phyloP scores from a whole-genome alignment of 1,140 invertebrate genomes.

The Colletes gigas region DNA sequence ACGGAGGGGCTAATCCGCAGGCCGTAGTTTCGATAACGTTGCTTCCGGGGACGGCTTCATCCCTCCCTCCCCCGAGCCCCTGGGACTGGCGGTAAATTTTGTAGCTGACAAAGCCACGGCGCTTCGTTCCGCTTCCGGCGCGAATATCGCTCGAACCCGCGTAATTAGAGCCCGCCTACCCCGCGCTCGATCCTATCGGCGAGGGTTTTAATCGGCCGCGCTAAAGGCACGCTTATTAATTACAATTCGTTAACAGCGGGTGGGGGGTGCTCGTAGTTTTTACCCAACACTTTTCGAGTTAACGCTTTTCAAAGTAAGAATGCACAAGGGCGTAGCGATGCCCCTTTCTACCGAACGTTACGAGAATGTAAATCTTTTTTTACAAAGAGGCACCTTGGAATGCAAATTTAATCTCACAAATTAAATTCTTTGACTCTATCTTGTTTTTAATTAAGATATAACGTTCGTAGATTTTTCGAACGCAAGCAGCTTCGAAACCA shows the following conservation, averaged over 20 bases:
- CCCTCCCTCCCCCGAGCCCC: conserved; percentile 29
- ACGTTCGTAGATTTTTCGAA: too few species aligned
- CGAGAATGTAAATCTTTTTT: too few species aligned
- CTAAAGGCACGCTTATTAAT: conserved; percentile 52
- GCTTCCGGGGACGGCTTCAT: conserved; percentile 26
- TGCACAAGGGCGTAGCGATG: too few species aligned
- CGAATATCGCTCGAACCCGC: conserved; percentile 19
- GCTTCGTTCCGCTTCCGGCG: conserved; percentile 46
- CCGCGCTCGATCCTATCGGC: conserved; percentile 28
- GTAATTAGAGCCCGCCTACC: conserved; percentile 49
- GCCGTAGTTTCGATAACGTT: conserved; percentile 46
- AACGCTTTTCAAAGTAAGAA: too few species aligned
- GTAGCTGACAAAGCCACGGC: conserved; percentile 56
- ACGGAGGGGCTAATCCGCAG: conserved; percentile 50
- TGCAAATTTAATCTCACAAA: too few species aligned
- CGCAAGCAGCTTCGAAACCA: too few species aligned
- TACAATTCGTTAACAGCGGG: conserved; percentile 15
- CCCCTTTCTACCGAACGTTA: too few species aligned
- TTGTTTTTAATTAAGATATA: too few species aligned
- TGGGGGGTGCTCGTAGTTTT: neutral
- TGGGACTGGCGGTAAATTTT: conserved; percentile 57
- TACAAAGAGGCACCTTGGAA: too few species aligned
- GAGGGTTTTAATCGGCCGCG: conserved; percentile 48
- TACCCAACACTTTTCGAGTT: neutral
- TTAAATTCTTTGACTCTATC: too few species aligned